Conservation (phyloP, 2,113 vertebrate genomes). For the Lonchura striata region DNA sequence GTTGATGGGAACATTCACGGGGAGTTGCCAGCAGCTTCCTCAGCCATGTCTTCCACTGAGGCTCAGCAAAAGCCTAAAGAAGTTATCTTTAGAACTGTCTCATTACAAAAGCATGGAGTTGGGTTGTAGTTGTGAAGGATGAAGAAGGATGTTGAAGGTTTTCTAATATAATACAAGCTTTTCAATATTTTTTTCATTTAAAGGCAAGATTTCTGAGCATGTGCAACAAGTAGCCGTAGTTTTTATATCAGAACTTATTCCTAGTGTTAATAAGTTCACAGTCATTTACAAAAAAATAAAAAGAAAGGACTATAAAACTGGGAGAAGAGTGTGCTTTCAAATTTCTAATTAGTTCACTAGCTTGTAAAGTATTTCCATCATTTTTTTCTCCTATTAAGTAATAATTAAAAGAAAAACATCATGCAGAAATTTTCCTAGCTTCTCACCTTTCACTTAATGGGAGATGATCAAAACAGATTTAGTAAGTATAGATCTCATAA, state of each 20-base stretch:
- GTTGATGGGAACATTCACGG: neutral
- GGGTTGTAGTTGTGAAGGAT: neutral
- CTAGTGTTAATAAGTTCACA: neutral
- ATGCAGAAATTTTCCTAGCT: neutral
- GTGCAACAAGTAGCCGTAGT: neutral
- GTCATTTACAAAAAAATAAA: neutral
- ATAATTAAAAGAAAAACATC: neutral
- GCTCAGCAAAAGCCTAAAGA: neutral
- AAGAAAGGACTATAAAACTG: neutral
- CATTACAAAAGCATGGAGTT: neutral
- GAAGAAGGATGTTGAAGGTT: neutral
- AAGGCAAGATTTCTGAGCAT: neutral
- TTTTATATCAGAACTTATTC: neutral
- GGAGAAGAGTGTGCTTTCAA: neutral
- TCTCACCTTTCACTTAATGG: neutral
- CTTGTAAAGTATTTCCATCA: neutral
- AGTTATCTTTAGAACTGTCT: neutral
- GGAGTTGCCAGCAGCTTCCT: fast-evolving
- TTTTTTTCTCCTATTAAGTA: neutral
- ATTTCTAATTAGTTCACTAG: neutral
- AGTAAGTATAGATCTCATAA: neutral
- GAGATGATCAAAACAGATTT: neutral
- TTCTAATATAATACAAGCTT: neutral
- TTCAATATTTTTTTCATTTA: neutral
- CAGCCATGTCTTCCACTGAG: neutral